These are phyloP conservation scores for Osedax fenrisi DNA, from an alignment of 2,888 invertebrate genomes.

Conservation along the genomic window DNA sequence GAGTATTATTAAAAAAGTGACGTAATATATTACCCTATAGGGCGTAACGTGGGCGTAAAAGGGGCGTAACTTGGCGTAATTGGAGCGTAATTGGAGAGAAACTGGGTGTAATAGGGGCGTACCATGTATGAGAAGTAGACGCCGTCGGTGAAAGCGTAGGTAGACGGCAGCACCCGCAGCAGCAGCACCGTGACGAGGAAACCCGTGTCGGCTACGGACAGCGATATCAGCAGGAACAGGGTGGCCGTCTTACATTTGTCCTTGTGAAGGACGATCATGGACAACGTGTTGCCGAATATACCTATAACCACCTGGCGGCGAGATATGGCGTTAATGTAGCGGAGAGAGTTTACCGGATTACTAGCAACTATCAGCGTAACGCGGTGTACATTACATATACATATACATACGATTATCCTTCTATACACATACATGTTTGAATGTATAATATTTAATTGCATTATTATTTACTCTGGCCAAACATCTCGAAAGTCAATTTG, in stretches of 20 bases:
- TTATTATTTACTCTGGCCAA: too few species aligned
- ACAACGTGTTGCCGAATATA: constrained; percentile 36
- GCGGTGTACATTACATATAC: neutral
- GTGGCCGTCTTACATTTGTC: constrained; percentile 38
- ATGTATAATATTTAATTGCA: too few species aligned
- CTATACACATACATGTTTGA: too few species aligned
- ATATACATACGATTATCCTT: neutral
- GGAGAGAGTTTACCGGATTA: neutral
- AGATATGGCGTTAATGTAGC: neutral
- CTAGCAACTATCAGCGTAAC: neutral
- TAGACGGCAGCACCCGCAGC: constrained; percentile 34
- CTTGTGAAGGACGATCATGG: constrained; percentile 35
- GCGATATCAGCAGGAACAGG: constrained; percentile 34
- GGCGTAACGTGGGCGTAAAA: too few species aligned
- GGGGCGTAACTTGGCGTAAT: too few species aligned
- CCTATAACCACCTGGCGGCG: constrained; percentile 24
- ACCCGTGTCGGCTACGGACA: constrained; percentile 36
- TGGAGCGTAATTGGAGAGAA: too few species aligned
- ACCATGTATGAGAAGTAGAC: too few species aligned
- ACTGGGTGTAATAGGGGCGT: too few species aligned
- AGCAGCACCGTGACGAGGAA: constrained; percentile 36
- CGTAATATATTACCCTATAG: too few species aligned
- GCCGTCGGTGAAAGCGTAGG: constrained; percentile 28
- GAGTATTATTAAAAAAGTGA: too few species aligned
- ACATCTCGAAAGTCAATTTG: too few species aligned